Percentiles rank a stretch among this genome's conserved stretches.
Conservation (phyloP, 2,888 invertebrate species). For the Stenolophus ochropezus region DNA sequence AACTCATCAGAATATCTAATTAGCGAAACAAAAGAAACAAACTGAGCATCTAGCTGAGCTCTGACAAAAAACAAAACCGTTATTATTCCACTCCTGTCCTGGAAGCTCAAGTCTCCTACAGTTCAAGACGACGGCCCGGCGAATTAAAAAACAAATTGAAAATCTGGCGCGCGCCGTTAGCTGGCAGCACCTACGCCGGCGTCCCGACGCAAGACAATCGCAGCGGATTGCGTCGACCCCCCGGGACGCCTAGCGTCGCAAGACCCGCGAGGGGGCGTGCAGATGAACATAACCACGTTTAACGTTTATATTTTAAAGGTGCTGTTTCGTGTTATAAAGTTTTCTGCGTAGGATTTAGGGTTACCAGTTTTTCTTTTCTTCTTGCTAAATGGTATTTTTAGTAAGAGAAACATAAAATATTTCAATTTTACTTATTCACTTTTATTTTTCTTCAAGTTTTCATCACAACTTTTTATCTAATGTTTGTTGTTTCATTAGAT, state of each 20-base stretch:
- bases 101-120: slow-evolving; percentile 36
- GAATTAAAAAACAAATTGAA: slow-evolving; percentile 59
- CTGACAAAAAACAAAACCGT: slow-evolving; percentile 3
- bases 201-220: slow-evolving; percentile 51
- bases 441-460: not conserved
- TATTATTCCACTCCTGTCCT: slow-evolving; percentile 14
- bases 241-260: slow-evolving; percentile 40
- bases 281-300: slow-evolving; percentile 57
- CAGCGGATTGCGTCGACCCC: slow-evolving; percentile 55
- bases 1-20: slow-evolving; percentile 22
- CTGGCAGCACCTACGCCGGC: slow-evolving; percentile 12
- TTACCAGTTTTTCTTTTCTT: slow-evolving; percentile 25
- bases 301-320: slow-evolving; percentile 56
- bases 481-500: too few species aligned
- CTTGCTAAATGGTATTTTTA: not conserved
- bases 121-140: slow-evolving; percentile 38
- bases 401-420: not conserved
- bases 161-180: slow-evolving; percentile 57
- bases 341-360: slow-evolving; percentile 31
- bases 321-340: slow-evolving; percentile 35
- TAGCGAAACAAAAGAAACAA: slow-evolving; percentile 20
- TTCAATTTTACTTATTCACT: not conserved
- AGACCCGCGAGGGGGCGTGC: not conserved
- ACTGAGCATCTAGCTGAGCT: not conserved
- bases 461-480: too few species aligned